Evolutionary conservation across 2,888 invertebrate species (phyloP), one percentile per base, ranked within the genome.

Genomic region (Tetramorium bicarinatum): DNA sequence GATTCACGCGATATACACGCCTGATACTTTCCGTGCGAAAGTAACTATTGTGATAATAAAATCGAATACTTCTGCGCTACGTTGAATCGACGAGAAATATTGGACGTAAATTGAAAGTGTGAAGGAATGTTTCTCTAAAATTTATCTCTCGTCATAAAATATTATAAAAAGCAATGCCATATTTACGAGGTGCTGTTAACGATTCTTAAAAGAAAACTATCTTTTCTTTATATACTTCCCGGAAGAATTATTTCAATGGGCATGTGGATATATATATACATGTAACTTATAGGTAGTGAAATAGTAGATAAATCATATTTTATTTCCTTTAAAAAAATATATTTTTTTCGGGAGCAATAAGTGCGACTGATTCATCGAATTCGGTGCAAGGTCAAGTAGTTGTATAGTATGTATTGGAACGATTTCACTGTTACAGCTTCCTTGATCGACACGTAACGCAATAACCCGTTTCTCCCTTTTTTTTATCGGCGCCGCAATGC

Each of bases 1-100:
- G 93, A 92, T 86, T 87, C 82, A 87, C 84, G 82, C 25, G 79
- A 87, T 77, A 83, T 79, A 76, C 61, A 64, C 25, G 81, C 84
- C 61, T 76, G 77, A 64, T 80, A 83, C 71, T 61, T 34, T 75
- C 82, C 85, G 85, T 84, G 89, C 85, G 86, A 87, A 88, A 88
- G 84, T 25, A n/a, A 71, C n/a, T 11, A 21, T 56, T 38, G 29
- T 21, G n/a, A 3, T 18, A 25, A 54, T 54, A 44, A 56, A 64
- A 44, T 29, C 29, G 8, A 34, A 52, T 41, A 29, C 13, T 64
- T 52, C 8, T 13, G 34, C 67, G 11, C 15, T n/a, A 9, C 29
- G 15, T 3, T 18, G 11, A n/a, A 7, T 49, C 62, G 18, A 34
- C 7, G 11, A 47, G 15, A 29, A 2, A 34, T 29, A 7, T 59